Evolutionary conservation across 1,140 invertebrate species (phyloP).

Genomic region (Acromyrmex echinatior): DNA sequence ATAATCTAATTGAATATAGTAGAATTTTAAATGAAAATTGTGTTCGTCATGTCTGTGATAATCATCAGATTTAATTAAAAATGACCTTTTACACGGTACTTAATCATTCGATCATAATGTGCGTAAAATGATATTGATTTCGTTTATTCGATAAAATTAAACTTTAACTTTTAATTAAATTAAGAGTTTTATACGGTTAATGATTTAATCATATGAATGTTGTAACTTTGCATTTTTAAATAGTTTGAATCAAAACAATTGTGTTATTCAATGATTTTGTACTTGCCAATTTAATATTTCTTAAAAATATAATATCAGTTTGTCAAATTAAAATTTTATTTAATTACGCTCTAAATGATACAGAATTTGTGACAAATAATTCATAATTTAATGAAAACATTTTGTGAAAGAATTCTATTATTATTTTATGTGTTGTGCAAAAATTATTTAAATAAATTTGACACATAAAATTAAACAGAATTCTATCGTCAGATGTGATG

Average conservation of each 20-base stretch:
- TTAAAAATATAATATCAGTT: background rate
- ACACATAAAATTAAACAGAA: background rate
- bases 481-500: background rate
- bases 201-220: conserved; percentile 8
- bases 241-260: background rate
- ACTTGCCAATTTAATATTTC: background rate
- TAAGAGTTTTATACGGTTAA: background rate
- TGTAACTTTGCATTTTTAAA: background rate
- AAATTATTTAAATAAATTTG: background rate
- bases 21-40: conserved; percentile 17
- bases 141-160: conserved; percentile 28
- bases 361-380: background rate
- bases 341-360: too few species aligned
- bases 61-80: conserved; percentile 9
- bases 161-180: conserved; percentile 14
- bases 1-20: conserved; percentile 13
- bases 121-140: conserved; percentile 20
- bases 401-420: background rate
- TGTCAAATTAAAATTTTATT: conserved; percentile 10
- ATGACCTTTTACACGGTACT: background rate
- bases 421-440: background rate
- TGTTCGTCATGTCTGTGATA: background rate
- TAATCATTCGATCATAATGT: background rate
- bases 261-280: background rate
- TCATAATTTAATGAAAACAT: background rate